Conservation (phyloP, 1,140 invertebrate genomes). For the Argopecten irradians region DNA sequence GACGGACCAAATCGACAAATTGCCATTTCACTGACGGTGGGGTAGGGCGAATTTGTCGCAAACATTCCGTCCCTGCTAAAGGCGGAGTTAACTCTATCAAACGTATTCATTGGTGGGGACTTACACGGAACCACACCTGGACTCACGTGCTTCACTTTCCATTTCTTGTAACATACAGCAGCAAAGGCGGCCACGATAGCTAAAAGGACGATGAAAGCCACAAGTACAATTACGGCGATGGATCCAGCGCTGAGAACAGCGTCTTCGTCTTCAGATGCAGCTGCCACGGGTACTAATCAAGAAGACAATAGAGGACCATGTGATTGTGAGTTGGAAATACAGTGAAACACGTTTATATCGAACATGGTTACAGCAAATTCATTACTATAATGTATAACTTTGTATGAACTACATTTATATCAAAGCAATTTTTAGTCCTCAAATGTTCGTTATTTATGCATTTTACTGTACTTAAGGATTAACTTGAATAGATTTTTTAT, state of each 20-base stretch:
- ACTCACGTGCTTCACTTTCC: conserved; percentile 43
- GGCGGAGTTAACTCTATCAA: conserved; percentile 34
- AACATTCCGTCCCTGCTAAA: conserved; percentile 45
- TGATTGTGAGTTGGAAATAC: too few relatives aligned
- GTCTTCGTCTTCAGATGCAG: background rate
- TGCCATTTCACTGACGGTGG: conserved; percentile 57
- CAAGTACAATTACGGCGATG: conserved; percentile 36
- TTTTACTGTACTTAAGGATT: too few relatives aligned
- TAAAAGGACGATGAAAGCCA: conserved; percentile 31
- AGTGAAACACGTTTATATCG: too few relatives aligned
- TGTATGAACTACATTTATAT: too few relatives aligned
- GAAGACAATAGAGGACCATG: background rate
- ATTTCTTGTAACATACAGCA: conserved; percentile 46
- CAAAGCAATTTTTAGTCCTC: too few relatives aligned
- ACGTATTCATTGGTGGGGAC: conserved; percentile 46
- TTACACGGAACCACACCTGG: conserved; percentile 41
- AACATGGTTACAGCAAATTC: too few relatives aligned
- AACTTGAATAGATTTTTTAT: too few relatives aligned
- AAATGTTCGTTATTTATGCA: too few relatives aligned
- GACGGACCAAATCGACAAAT: conserved; percentile 52
- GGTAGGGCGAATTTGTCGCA: conserved; percentile 51
- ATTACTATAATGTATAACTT: too few relatives aligned
- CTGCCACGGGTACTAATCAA: background rate
- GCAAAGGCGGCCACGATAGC: background rate
- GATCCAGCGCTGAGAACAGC: conserved; percentile 40